Conservation (phyloP, 2,797 vertebrate species). For the Peromyscus aztecus region DNA sequence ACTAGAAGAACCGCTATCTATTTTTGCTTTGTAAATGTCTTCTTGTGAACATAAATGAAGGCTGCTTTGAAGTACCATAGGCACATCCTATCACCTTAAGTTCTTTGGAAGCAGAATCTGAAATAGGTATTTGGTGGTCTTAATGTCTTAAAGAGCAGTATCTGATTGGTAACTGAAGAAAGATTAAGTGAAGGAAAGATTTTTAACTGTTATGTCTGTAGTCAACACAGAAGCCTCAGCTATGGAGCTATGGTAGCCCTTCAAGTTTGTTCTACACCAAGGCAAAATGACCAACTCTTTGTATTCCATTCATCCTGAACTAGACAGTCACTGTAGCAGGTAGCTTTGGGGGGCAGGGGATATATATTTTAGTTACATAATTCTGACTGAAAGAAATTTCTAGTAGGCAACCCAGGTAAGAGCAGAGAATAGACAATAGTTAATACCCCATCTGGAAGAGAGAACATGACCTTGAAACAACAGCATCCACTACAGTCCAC, state of each 20-base stretch:
- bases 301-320: background rate
- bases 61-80: background rate
- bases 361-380: background rate
- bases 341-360: background rate
- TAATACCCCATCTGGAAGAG: background rate
- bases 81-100: background rate
- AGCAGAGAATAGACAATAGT: background rate
- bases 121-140: background rate
- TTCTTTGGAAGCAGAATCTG: background rate
- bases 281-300: background rate
- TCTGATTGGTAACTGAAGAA: background rate
- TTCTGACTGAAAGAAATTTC: background rate
- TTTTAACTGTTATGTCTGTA: background rate
- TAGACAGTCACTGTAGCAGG: background rate
- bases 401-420: background rate
- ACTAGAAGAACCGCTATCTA: background rate
- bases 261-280: background rate
- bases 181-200: background rate
- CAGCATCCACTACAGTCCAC: background rate
- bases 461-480: background rate
- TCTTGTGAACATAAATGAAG: background rate
- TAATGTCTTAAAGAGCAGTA: background rate
- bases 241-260: background rate
- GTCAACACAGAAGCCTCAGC: background rate
- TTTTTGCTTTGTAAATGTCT: conserved; percentile 15